Evolutionary conservation across 2,797 vertebrate species (phyloP).

Genomic region (Crax fasciolata): DNA sequence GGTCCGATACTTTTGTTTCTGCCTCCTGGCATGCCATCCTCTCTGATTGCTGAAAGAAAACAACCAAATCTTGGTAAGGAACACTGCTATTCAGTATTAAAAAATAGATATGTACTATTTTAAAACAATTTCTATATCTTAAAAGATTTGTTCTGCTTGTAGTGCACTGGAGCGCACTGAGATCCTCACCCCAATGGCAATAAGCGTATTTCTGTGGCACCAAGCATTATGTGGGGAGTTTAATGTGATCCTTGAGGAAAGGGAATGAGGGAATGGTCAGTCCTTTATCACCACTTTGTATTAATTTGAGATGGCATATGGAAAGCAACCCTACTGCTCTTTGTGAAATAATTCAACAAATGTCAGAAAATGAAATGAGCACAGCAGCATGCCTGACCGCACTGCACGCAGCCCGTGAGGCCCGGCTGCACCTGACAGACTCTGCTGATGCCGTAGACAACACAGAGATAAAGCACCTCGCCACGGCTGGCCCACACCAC

Average conservation of each 20-base stretch:
- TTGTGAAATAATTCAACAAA: background rate
- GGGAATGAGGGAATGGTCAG: background rate
- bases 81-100: accelerated
- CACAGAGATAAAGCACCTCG: background rate
- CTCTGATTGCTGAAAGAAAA: slow-evolving; percentile 92
- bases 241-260: accelerated
- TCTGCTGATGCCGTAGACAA: background rate
- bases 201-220: accelerated
- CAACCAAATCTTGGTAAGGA: slow-evolving; percentile 47
- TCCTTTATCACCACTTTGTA: background rate
- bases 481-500: background rate
- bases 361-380: background rate
- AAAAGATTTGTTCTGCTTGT: background rate
- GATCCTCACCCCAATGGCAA: background rate
- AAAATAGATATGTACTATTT: background rate
- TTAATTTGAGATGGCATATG: accelerated
- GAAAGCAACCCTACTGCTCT: background rate
- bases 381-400: accelerated
- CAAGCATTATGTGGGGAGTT: background rate
- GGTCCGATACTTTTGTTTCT: slow-evolving; percentile 99
- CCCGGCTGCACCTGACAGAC: background rate
- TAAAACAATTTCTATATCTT: background rate
- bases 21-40: slow-evolving; percentile 99
- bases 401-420: background rate
- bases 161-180: background rate